phyloP scores from a whole-genome alignment of 2,888 invertebrate genomes.

The Noctuana brunneofusca region DNA sequence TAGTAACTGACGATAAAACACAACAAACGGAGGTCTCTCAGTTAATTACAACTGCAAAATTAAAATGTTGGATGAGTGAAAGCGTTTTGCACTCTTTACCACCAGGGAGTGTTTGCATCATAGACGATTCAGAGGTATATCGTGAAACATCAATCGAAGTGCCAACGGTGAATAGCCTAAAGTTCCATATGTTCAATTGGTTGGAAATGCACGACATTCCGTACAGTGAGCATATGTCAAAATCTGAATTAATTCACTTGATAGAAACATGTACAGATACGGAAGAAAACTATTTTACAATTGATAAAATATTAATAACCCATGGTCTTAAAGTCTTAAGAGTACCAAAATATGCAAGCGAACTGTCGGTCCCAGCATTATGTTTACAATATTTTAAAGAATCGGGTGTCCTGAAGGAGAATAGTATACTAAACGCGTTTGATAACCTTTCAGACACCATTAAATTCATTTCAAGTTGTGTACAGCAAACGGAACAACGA shows the following conservation, averaged over 20 bases:
- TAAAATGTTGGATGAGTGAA: slow-evolving; percentile 44
- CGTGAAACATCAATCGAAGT: slow-evolving; percentile 21
- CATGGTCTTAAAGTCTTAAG: slow-evolving; percentile 45
- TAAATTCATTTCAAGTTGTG: neutral
- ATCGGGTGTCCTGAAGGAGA: neutral
- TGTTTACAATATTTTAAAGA: neutral
- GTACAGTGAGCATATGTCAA: slow-evolving; percentile 41
- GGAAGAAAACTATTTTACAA: slow-evolving; percentile 36
- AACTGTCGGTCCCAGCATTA: slow-evolving; percentile 37
- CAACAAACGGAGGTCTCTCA: neutral
- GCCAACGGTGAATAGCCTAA: slow-evolving; percentile 41
- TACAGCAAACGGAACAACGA: neutral
- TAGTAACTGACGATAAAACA: neutral
- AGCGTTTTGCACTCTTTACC: slow-evolving; percentile 34
- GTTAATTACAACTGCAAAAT: neutral
- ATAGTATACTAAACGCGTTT: neutral
- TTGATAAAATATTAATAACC: slow-evolving; percentile 41
- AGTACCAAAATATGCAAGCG: slow-evolving; percentile 43
- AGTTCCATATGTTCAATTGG: slow-evolving; percentile 47
- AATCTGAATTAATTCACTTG: slow-evolving; percentile 45
- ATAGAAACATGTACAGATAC: slow-evolving; percentile 47
- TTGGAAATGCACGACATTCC: slow-evolving; percentile 45
- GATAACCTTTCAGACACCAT: neutral
- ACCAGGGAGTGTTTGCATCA: slow-evolving; percentile 44
- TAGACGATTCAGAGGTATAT: slow-evolving; percentile 40